Evolutionary conservation across 2,888 invertebrate genomes (phyloP).

Genomic region (Linnaemya vulpina): DNA sequence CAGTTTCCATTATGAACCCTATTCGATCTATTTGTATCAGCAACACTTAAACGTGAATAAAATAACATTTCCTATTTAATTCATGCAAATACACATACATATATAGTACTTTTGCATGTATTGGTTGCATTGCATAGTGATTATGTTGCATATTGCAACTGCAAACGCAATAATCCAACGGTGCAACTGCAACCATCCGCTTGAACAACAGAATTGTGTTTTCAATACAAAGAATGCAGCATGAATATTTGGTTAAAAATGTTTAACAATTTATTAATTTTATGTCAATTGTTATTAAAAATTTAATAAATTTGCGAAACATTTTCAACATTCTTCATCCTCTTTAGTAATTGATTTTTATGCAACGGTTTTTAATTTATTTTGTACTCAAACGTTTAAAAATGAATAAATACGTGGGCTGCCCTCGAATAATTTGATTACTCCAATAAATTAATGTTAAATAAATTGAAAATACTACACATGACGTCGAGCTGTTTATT

Average conservation of each 20-base stretch:
- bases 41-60: too few species aligned
- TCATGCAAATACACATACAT: too few species aligned
- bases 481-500: too few species aligned
- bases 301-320: conserved; percentile 49
- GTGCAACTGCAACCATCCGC: background rate
- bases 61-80: too few species aligned
- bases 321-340: conserved; percentile 45
- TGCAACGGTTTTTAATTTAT: conserved; percentile 27
- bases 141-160: background rate
- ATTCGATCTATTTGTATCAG: too few species aligned
- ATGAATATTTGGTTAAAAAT: conserved; percentile 21
- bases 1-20: too few species aligned
- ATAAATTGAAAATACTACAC: too few species aligned
- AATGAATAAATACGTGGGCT: background rate
- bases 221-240: background rate
- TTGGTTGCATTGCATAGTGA: too few species aligned
- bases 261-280: conserved; percentile 44
- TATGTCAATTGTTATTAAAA: conserved; percentile 54
- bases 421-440: background rate
- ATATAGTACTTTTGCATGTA: too few species aligned
- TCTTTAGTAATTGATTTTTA: conserved; percentile 43
- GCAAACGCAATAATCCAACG: background rate
- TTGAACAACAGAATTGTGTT: background rate
- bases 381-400: conserved; percentile 3
- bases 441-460: too few species aligned